Percentiles rank a stretch among this genome's conserved stretches.
phyloP scores from a whole-genome alignment of 2,888 invertebrate genomes.

The Erebia aethiops region DNA sequence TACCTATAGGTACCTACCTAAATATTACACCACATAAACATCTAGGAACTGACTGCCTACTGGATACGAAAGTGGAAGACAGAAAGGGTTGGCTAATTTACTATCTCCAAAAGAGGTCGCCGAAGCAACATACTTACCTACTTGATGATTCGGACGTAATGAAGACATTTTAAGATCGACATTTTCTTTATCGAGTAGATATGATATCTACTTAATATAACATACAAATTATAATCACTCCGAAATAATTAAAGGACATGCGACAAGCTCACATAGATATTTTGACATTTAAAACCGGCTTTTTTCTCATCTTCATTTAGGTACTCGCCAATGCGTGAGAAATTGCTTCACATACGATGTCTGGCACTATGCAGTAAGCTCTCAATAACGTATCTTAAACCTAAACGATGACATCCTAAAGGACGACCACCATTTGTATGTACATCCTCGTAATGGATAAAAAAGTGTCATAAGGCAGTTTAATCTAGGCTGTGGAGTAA shows the following conservation, averaged over 20 bases:
- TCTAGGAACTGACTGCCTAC: no score
- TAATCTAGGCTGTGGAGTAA: background rate
- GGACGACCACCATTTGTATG: background rate
- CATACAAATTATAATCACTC: background rate
- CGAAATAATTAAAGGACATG: conserved; percentile 6
- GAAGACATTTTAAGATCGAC: background rate
- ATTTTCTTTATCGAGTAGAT: background rate
- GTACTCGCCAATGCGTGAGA: conserved; percentile 4
- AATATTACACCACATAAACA: no score
- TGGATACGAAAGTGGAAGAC: no score
- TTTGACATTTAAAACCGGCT: conserved; percentile 34
- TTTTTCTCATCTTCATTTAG: conserved; percentile 30
- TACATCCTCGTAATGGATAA: background rate
- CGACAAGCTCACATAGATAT: conserved; percentile 23
- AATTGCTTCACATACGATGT: conserved; percentile 5
- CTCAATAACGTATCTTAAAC: background rate
- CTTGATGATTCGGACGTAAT: no score
- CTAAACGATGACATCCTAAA: background rate
- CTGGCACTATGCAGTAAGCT: background rate
- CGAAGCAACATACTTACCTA: no score
- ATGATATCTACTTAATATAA: background rate
- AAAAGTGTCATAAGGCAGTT: background rate
- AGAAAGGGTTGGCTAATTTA: no score
- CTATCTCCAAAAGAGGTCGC: background rate
- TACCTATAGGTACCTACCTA: no score